Base-by-base conservation (phyloP, 1,140 invertebrate genomes). In the Lepidurus apus region DNA sequence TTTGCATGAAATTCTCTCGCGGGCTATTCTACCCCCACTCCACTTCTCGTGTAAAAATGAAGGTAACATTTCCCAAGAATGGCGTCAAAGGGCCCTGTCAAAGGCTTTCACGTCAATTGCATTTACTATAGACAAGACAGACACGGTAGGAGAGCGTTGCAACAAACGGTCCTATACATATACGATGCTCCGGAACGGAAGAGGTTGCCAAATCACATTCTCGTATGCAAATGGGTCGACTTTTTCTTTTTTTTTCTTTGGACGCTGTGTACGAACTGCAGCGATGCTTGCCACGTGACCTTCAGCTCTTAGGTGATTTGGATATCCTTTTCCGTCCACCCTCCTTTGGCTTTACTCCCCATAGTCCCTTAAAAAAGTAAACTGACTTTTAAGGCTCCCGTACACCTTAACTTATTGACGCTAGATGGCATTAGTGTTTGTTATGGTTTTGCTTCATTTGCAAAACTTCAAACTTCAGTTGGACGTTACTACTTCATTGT, bases 81-180 rank as follows among this genome's bases (percentile, higher is more conserved):
- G 8, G 53, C 53, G 53, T 65, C 53, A 65, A 65, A 65, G 53
- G 34, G 53, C 53, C 53, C 7, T 65, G 53, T 65, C 53, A 65
- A 65, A 65, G 53, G 53, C 53, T 65, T 65, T 65, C 53, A 65
- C 53, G 53, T 65, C 53, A 65, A 65, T 65, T 65, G 53, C 53
- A 3, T 65, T 65, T 65, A 65, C n/a, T 9, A 65, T 1, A 65
- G 53, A 65, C 53, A 65, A 4, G n/a, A 13, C 53, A 65, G 53
- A 65, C 13, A 65, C 53, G 53, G 53, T 13, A 65, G 53, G 53
- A 65, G 21, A 65, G 21, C 5, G 53, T 65, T 65, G 13, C 53
- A 65, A 17, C 17, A 47, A 47, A 47, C 45, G 34, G 34, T 65
- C 53, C 21, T 17, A 7, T 17, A 65, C 9, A 65, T 9, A 65